Conservation (phyloP, 1,140 invertebrate species). For the Ceratitis capitata region DNA sequence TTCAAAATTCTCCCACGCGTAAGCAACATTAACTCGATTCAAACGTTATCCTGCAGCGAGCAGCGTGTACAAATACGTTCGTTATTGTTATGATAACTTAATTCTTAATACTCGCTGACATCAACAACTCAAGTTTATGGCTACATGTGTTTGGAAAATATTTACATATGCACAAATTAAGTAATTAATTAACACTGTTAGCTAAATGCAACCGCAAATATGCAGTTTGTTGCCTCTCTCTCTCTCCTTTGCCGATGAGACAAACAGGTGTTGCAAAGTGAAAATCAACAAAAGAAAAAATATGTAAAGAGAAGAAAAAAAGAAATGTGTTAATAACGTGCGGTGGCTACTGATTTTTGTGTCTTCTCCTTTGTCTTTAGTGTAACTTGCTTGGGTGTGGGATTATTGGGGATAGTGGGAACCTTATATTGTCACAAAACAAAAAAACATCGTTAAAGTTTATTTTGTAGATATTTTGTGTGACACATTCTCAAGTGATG, state of each 20-base stretch:
- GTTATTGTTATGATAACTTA: too few relatives aligned
- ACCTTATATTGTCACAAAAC: not conserved
- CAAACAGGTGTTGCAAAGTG: not conserved
- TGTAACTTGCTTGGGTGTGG: constrained; percentile 17
- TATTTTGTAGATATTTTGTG: not conserved
- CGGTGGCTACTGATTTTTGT: not conserved
- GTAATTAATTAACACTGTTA: constrained; percentile 28
- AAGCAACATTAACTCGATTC: too few relatives aligned
- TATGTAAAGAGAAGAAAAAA: not conserved
- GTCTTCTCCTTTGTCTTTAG: not conserved
- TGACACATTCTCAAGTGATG: constrained; percentile 18
- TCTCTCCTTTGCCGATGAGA: too few relatives aligned
- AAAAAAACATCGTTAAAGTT: not conserved
- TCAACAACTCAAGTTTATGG: not conserved
- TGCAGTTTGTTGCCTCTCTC: not conserved
- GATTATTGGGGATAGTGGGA: not conserved
- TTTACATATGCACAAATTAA: not conserved
- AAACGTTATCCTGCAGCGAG: too few relatives aligned
- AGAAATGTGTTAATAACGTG: constrained; percentile 34
- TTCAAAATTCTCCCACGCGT: too few relatives aligned
- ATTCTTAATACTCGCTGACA: not conserved
- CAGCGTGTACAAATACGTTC: too few relatives aligned
- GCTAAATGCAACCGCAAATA: constrained; percentile 25
- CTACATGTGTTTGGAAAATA: too few relatives aligned
- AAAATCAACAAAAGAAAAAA: not conserved